Conservation (phyloP, 2,113 vertebrate genomes). For the Petroica traversi region DNA sequence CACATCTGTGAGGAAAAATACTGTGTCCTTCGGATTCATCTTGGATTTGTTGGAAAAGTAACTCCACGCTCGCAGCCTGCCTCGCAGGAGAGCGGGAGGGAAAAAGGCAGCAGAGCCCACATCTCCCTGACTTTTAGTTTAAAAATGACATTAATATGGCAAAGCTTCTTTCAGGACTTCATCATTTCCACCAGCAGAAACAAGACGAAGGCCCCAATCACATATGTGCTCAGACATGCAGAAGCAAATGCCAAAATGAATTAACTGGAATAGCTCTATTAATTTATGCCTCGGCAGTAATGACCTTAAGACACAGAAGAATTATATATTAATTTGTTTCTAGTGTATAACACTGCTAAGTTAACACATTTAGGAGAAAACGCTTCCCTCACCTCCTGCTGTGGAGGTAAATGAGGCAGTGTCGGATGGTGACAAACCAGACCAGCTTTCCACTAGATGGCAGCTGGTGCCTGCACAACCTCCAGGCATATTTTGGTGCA, state of each 20-base stretch:
- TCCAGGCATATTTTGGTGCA: neutral
- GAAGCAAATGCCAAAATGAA: conserved; percentile 67
- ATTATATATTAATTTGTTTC: conserved; percentile 78
- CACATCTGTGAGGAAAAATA: conserved; percentile 42
- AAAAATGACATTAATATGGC: conserved; percentile 30
- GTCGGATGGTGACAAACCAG: neutral
- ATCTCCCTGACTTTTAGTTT: conserved; percentile 21
- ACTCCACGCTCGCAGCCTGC: neutral
- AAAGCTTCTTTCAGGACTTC: conserved; percentile 28
- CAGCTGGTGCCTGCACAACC: conserved; percentile 70
- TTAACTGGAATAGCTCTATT: conserved; percentile 74
- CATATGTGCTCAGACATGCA: conserved; percentile 67
- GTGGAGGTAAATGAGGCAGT: conserved; percentile 66
- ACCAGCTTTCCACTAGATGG: conserved; percentile 72
- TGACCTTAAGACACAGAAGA: conserved; percentile 76
- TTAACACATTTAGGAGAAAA: conserved; percentile 67
- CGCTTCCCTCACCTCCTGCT: conserved; percentile 59
- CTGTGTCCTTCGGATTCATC: neutral
- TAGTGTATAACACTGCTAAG: conserved; percentile 63
- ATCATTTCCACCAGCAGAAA: neutral
- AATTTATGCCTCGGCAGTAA: conserved; percentile 75
- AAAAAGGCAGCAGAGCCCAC: neutral
- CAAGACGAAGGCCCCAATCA: conserved; percentile 22
- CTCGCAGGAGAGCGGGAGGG: neutral
- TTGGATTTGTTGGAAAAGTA: neutral